Evolutionary conservation across 2,113 vertebrate genomes (phyloP).

Genomic region (Cacatua alba): DNA sequence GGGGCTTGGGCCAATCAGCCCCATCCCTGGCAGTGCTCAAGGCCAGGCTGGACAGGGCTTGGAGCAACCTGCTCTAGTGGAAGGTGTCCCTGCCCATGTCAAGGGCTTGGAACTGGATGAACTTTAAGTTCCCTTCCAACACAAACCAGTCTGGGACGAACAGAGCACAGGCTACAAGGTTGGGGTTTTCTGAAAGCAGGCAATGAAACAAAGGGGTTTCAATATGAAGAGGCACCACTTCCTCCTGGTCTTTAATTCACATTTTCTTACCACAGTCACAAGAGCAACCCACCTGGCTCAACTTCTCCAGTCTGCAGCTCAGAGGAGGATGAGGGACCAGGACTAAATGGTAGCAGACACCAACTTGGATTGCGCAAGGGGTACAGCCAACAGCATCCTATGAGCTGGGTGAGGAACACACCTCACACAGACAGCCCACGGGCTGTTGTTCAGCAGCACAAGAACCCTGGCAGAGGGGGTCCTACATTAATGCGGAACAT

Average conservation of each 20-base stretch:
- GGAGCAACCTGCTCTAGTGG: not conserved
- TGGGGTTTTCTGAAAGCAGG: not conserved
- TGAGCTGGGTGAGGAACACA: accelerated
- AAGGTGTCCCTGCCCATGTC: not conserved
- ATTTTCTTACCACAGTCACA: not conserved
- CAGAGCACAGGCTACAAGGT: not conserved
- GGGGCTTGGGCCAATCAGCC: not conserved
- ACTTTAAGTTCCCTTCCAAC: not conserved
- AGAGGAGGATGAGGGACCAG: not conserved
- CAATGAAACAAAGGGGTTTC: not conserved
- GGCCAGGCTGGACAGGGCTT: not conserved
- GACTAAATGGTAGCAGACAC: not conserved
- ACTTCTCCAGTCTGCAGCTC: not conserved
- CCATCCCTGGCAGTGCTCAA: not conserved
- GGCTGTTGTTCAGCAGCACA: not conserved
- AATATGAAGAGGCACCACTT: not conserved
- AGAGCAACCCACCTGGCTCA: not conserved
- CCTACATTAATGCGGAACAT: not conserved
- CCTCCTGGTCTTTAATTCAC: not conserved
- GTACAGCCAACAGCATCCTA: not conserved
- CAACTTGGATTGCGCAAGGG: accelerated
- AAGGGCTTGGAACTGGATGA: not conserved
- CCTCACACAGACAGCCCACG: not conserved
- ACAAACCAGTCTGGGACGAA: not conserved
- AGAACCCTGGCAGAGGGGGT: not conserved